These are phyloP conservation scores for Andrena cerasifolii DNA, from an alignment of 1,140 invertebrate species.

Conservation along the genomic window DNA sequence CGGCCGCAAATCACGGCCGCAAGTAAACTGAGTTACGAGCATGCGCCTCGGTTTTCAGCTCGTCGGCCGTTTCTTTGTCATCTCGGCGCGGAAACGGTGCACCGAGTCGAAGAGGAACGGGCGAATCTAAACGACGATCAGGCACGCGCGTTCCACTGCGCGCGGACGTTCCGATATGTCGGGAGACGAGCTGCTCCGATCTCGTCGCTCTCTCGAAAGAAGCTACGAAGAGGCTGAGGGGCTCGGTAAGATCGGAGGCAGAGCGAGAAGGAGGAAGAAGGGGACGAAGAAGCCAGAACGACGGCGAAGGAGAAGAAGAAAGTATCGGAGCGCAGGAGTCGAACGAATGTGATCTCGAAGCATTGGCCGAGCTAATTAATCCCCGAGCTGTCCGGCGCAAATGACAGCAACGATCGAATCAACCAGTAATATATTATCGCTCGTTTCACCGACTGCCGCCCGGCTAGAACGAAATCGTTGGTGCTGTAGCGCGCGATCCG, in stretches of 20 bases:
- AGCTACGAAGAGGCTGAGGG: constrained; percentile 16
- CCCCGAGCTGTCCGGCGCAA: constrained; percentile 61
- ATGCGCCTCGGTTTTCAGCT: constrained; percentile 39
- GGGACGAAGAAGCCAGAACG: no score
- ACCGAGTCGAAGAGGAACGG: constrained; percentile 50
- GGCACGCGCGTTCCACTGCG: constrained; percentile 65
- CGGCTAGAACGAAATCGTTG: constrained; percentile 55
- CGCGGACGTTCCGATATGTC: constrained; percentile 64
- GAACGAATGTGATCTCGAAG: constrained; percentile 57
- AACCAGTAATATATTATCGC: constrained; percentile 65
- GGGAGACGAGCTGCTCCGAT: constrained; percentile 44
- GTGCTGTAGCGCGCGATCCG: constrained; percentile 14
- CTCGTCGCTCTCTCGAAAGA: constrained; percentile 41
- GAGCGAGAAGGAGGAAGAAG: background rate
- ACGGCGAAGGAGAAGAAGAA: constrained; percentile 29
- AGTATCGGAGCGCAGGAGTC: constrained; percentile 50
- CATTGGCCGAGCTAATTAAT: constrained; percentile 67
- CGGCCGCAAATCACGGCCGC: constrained; percentile 59
- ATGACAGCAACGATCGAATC: constrained; percentile 68
- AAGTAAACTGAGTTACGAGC: constrained; percentile 67
- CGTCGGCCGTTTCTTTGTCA: constrained; percentile 59
- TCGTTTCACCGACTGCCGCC: constrained; percentile 62
- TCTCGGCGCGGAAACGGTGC: constrained; percentile 51
- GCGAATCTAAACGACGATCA: constrained; percentile 66
- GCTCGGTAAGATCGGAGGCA: background rate